phyloP scores from a whole-genome alignment of 2,113 vertebrate species.

The Microcebus tavaratra region DNA sequence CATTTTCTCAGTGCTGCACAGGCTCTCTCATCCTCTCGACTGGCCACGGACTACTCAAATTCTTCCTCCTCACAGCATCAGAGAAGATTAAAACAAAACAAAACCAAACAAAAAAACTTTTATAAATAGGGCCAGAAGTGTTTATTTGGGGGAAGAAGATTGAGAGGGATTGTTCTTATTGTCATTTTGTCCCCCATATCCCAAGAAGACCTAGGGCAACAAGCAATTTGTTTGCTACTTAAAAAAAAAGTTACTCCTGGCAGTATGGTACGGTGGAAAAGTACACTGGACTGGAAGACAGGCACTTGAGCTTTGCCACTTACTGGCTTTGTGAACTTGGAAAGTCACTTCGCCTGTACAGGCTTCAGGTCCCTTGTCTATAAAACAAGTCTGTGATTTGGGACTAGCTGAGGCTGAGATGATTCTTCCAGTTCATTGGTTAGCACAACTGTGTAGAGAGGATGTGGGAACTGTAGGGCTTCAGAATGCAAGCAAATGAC shows the following conservation, averaged over 20 bases:
- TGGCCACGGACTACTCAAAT: neutral
- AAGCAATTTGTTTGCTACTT: neutral
- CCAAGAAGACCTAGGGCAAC: neutral
- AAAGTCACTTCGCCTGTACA: neutral
- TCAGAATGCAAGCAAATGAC: neutral
- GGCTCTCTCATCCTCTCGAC: neutral
- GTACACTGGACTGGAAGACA: neutral
- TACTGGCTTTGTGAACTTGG: neutral
- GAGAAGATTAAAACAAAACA: neutral
- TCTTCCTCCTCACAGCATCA: neutral
- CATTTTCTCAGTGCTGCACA: neutral
- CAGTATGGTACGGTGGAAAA: neutral
- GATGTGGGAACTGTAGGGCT: neutral
- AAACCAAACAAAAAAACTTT: neutral
- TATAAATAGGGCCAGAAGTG: neutral
- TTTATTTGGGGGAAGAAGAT: conserved; percentile 3
- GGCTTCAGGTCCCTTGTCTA: neutral
- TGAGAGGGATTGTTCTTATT: neutral
- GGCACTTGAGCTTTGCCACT: neutral
- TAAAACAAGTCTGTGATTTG: neutral
- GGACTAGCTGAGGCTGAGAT: neutral
- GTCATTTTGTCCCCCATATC: neutral
- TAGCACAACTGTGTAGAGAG: neutral
- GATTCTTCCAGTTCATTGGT: neutral
- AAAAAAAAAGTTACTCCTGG: neutral